phyloP scores from a whole-genome alignment of 2,113 vertebrate genomes.

The Bufo bufo region DNA sequence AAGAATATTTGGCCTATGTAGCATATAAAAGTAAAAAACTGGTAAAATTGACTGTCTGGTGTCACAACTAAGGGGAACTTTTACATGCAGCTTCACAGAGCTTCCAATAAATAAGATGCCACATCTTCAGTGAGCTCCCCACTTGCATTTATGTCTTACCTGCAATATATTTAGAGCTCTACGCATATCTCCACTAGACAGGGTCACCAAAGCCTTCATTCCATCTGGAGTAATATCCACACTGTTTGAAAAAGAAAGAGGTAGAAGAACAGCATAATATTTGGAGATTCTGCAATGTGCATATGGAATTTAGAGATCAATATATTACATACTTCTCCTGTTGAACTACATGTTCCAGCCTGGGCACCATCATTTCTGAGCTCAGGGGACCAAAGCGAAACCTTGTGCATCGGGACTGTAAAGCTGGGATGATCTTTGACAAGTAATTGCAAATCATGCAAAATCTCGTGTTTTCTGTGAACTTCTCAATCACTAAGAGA shows the following conservation, averaged over 20 bases:
- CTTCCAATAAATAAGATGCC: background rate
- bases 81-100: background rate
- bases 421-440: conserved; percentile 95
- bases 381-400: conserved; percentile 94
- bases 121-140: background rate
- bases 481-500: conserved; percentile 92
- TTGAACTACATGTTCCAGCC: conserved; percentile 83
- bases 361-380: conserved; percentile 90
- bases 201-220: conserved; percentile 91
- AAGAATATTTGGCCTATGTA: no score
- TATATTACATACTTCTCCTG: conserved; percentile 81
- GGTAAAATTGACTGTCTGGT: background rate
- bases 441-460: conserved; percentile 98
- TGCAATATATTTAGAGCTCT: conserved; percentile 94
- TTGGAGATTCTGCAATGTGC: background rate
- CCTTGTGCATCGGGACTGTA: conserved; percentile 94
- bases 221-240: conserved; percentile 87
- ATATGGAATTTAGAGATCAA: background rate
- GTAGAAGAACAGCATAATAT: background rate
- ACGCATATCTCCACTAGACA: conserved; percentile 95
- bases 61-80: no score
- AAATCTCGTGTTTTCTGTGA: conserved; percentile 95
- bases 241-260: conserved; percentile 69
- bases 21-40: no score
- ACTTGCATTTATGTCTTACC: conserved; percentile 68